Evolutionary conservation across 1,140 invertebrate genomes (phyloP).

Genomic region (Bacillus rossius): DNA sequence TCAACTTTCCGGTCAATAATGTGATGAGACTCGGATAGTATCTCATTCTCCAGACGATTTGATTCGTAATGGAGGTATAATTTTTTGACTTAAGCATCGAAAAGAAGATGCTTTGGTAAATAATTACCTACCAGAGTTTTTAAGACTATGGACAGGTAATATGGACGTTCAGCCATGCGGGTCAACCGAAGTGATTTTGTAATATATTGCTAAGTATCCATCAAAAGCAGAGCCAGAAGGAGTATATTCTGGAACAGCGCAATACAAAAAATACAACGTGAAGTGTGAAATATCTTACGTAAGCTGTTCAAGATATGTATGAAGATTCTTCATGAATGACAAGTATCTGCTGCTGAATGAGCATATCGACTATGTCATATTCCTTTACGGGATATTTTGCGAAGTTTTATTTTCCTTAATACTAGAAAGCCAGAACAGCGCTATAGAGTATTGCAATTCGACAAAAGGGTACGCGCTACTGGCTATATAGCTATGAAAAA

Average conservation of each 20-base stretch:
- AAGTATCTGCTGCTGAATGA: slow-evolving; percentile 34
- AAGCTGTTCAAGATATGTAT: slow-evolving; percentile 34
- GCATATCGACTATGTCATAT: slow-evolving; percentile 36
- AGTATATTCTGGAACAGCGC: slow-evolving; percentile 24
- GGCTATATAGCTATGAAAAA: slow-evolving; percentile 35
- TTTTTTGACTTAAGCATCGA: slow-evolving; percentile 11
- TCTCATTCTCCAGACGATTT: slow-evolving; percentile 21
- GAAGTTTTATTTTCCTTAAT: slow-evolving; percentile 33
- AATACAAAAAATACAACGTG: slow-evolving; percentile 26
- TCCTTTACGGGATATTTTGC: slow-evolving; percentile 26
- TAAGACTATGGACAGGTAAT: slow-evolving; percentile 32
- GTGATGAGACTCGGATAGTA: slow-evolving; percentile 15
- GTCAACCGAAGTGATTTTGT: slow-evolving; percentile 34
- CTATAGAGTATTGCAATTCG: slow-evolving; percentile 34
- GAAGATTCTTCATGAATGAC: slow-evolving; percentile 21
- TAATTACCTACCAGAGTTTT: slow-evolving; percentile 30
- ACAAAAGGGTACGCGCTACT: slow-evolving; percentile 20
- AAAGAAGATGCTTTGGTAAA: slow-evolving; percentile 24
- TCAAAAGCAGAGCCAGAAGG: slow-evolving; percentile 36
- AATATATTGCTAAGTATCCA: slow-evolving; percentile 40
- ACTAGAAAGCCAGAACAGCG: slow-evolving; percentile 34
- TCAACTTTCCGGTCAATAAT: slow-evolving; percentile 21
- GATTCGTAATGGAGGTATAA: slow-evolving; percentile 21
- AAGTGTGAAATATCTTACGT: slow-evolving; percentile 17
- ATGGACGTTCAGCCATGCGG: slow-evolving; percentile 39